Base-by-base conservation (phyloP, 2,113 vertebrate species). In the Panthera tigris region DNA sequence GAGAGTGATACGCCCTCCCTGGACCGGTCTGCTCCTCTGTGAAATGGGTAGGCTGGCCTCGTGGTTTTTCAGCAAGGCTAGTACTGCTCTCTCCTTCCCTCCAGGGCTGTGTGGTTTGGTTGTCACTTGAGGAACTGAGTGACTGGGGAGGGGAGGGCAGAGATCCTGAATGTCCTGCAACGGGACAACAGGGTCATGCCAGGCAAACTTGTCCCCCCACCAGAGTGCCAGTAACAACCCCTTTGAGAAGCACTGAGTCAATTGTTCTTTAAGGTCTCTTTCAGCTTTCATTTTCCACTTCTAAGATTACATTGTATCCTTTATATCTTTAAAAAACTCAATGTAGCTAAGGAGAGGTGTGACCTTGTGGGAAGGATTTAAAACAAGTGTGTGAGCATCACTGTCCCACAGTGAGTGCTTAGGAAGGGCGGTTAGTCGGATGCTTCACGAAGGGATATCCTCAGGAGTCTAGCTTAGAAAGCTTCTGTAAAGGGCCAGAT, bases 301-400 rank as follows among this genome's bases (percentile, higher is more conserved):
- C 48, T 95, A 33, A 93, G 63, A 19, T 63, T 76, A 16, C 39
- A 5, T 29, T 68, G 2, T n/a, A 5, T 45, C 4, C 6, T 57
- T 41, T 52, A 33, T 57, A 7, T 66, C 80, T 96, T 94, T 87
- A 57, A 52, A 76, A 66, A 84, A 74, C 12, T 71, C 83, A 41
- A 9, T 0, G 3, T 21, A 66, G 27, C 41, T 89, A 23, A 89
- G 11, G 63, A 45, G 52, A 95, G 27, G 19, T 50, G 5, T 11
- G 31, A 76, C 6, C 8, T 71, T 71, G 7, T 9, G 6, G 36
- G 50, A 83, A 79, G 36, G 25, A 65, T 63, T 45, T 66, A 12
- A 6, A 15, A 29, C n/a, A 68, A 33, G 15, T 21, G 4, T n/a
- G 8, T 65, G 52, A 39, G 14, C 10, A 5, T 25, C 48, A 18